Evolutionary conservation across 2,888 invertebrate species (phyloP), one percentile per base, ranked within the genome.

Genomic region (Boloria selene): DNA sequence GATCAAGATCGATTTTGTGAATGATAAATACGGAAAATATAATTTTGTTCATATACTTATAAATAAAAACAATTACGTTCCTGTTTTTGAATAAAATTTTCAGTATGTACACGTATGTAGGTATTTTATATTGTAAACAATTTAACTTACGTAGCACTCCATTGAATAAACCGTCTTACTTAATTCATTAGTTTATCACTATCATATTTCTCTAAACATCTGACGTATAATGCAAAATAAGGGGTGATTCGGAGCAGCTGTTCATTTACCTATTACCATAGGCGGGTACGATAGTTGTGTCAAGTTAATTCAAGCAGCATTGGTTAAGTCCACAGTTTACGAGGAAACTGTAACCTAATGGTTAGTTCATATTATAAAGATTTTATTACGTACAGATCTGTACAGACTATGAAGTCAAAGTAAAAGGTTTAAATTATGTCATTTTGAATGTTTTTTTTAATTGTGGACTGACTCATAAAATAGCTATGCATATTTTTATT

Each of bases 271-370:
- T 56, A 45, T 18, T 45, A 44, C 22, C 44, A 56, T 56, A 56
- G 55, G 55, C 55, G 44, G 55, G 44, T 45, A 44, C 44, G 44
- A 56, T 56, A 56, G 44, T 56, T 56, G 55, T 45, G 55, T 56
- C 55, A 56, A 56, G 44, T 56, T 45, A 56, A 56, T 56, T 56
- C 55, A 56, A 56, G 22, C n/a, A 44, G n/a, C 22, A 56, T 56
- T 56, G 55, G 44, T 56, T 56, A 56, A 56, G 22, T 56, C 55
- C 44, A 56, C 44, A 45, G 55, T 56, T 44, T 56, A 56, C 44
- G 55, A 44, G 55, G 44, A 22, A 45, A 56, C 44, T 44, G 42
- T 45, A 22, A n/a, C 44, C 44, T 45, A 22, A 44, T 38, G 10
- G 7, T 38, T 38, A 10, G 31, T 38, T 38, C 3, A 38, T 38